Evolutionary conservation across 2,797 vertebrate genomes (phyloP), one percentile per base, ranked within the genome.

Genomic region (Rhinella marina): DNA sequence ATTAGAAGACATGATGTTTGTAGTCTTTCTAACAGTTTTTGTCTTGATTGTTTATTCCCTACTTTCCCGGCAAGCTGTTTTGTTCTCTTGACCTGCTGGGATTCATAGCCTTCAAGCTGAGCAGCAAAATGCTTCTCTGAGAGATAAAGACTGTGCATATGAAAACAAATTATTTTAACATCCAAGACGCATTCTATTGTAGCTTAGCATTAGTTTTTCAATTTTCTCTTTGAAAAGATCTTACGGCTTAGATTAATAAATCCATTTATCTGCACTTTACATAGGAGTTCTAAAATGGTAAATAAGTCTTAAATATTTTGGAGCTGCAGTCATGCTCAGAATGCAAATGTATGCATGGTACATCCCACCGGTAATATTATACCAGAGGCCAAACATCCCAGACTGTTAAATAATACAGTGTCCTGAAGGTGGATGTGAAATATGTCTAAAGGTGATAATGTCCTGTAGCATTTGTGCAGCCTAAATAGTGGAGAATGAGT

Each of bases 71-170:
- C 90, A 87, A 61, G 90, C 64, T 84, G 73, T 73, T 0, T 85
- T 81, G 12, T 54, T 32, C 84, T 82, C 62, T 73, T 27, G 85
- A 57, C n/a, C 19, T 64, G 88, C 90, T 8, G 75, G 90, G 86
- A 90, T 91, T 86, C 78, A 77, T 81, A 0, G 80, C n/a, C 50
- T 68, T 77, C 72, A 84, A 78, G 52, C 83, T 66, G 75, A 64
- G 70, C 77, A 32, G 64, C 32, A 57, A 90, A 90, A 62, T 23
- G 41, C 73, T 91, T 90, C 59, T 72, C 9, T 77, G 48, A 88
- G 72, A 86, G 90, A 68, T 11, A 52, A n/a, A 2, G 81, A 86
- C 78, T 87, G 27, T 19, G 68, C 27, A 48, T 50, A 80, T 91
- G 59, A 81, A 86, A 81, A 72, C 56, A 80, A 64, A 85, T 88